phyloP scores from a whole-genome alignment of 2,113 vertebrate species.

The Heptranchias perlo region DNA sequence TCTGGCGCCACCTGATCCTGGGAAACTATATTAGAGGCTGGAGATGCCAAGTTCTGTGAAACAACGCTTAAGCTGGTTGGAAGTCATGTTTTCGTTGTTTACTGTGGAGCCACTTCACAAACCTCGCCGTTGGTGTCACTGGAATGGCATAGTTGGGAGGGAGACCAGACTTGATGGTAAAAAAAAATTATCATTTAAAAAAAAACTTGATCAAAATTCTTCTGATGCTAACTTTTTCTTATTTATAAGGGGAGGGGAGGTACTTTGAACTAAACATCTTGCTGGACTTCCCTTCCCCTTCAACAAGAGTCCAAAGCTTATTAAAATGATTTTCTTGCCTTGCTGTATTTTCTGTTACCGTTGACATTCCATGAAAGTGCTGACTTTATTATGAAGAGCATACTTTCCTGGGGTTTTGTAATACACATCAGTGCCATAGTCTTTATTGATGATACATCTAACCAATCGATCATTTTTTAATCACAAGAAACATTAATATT shows the following conservation, averaged over 20 bases:
- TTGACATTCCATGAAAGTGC: background rate
- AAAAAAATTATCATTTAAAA: background rate
- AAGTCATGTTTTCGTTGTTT: background rate
- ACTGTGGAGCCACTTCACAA: background rate
- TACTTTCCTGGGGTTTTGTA: background rate
- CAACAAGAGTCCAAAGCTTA: background rate
- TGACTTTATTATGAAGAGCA: background rate
- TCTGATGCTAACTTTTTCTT: background rate
- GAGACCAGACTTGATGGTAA: background rate
- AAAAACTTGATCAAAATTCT: background rate
- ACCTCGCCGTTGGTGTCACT: background rate
- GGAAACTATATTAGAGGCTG: background rate
- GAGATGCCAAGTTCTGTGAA: background rate
- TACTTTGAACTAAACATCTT: background rate
- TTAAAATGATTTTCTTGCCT: background rate
- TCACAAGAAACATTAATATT: background rate
- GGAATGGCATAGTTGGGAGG: background rate
- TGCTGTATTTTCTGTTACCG: background rate
- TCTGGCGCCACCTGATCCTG: background rate
- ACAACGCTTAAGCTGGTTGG: background rate
- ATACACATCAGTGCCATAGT: background rate
- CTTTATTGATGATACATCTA: background rate
- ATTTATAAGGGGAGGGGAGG: background rate
- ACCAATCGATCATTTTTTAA: background rate
- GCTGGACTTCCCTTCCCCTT: background rate